Base-by-base conservation (phyloP, 2,797 vertebrate species). In the Scarus forsteni region DNA sequence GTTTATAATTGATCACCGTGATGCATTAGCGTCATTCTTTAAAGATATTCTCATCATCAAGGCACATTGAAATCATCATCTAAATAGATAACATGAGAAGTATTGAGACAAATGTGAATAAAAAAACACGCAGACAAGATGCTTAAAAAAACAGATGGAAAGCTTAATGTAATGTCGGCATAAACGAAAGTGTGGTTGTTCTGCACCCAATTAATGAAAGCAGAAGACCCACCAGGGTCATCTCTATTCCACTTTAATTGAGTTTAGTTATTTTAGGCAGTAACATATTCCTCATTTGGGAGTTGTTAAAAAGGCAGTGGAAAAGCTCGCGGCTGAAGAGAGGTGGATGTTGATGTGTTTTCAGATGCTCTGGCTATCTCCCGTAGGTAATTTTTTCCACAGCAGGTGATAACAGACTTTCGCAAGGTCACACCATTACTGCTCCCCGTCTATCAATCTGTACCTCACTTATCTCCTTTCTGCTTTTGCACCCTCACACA, bases 301-400 rank as follows among this genome's bases (percentile, higher is more conserved):
- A 82, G 73, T 45, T 43, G 66, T 79, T 75, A 60, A 58, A 60
- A 73, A 66, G 48, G 58, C 27, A 53, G 71, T 70, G 73, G 85
- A 74, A 66, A 72, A 78, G 77, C 60, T 46, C 15, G 59, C 67
- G 72, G 73, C 18, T 12, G 60, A 53, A 81, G 52, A 62, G 62
- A 73, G 38, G 39, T 63, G 45, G 36, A 61, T 56, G 62, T 77
- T 73, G 74, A 85, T 85, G 65, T 68, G 67, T 80, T 86, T 79
- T 85, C 85, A 82, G 87, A 82, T 80, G 87, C 81, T 74, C 68
- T 53, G 46, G 73, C 75, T 79, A 44, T 85, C 74, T 82, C 52
- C 84, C 86, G 68, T 75, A 86, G 90, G 83, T 92, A 60, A 86
- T 92, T 91, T 89, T 83, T 89, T 81, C 74, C 91, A 77, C 88